These are phyloP conservation scores for Lampropteryx suffumata DNA, from an alignment of 2,888 invertebrate genomes.

Conservation along the genomic window DNA sequence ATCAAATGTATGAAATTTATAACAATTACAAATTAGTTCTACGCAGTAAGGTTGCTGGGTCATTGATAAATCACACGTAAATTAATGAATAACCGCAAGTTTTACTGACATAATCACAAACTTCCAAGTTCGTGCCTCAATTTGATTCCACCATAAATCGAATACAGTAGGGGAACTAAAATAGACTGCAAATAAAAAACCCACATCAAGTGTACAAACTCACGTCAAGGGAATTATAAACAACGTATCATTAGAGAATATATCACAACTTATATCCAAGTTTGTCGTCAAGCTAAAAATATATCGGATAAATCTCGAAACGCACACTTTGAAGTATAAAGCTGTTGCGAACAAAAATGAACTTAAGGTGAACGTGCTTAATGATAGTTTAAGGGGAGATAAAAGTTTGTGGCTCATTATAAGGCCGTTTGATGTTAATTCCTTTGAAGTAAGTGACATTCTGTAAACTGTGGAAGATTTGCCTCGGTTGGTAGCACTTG, in stretches of 20 bases:
- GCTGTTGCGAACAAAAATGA: conserved; percentile 41
- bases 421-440: conserved; percentile 66
- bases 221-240: conserved; percentile 55
- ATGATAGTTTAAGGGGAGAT: conserved; percentile 39
- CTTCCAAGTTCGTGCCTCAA: conserved; percentile 1
- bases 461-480: conserved; percentile 74
- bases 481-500: conserved; percentile 60
- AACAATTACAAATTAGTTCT: too few relatives aligned
- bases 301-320: conserved; percentile 47
- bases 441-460: conserved; percentile 77
- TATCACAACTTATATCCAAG: conserved; percentile 56
- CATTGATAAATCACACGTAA: too few relatives aligned
- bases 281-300: conserved; percentile 72
- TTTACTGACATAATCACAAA: background rate
- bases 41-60: too few relatives aligned
- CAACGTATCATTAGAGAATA: conserved; percentile 57
- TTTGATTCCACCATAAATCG: conserved; percentile 30
- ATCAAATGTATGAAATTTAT: too few relatives aligned
- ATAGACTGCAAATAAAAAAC: conserved; percentile 43
- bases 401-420: conserved; percentile 53
- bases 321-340: conserved; percentile 18
- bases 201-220: conserved; percentile 46
- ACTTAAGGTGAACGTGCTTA: conserved; percentile 40
- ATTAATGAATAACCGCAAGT: too few relatives aligned
- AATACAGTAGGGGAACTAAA: conserved; percentile 32